phyloP scores from a whole-genome alignment of 1,140 invertebrate species.

The Chironomus tepperi region DNA sequence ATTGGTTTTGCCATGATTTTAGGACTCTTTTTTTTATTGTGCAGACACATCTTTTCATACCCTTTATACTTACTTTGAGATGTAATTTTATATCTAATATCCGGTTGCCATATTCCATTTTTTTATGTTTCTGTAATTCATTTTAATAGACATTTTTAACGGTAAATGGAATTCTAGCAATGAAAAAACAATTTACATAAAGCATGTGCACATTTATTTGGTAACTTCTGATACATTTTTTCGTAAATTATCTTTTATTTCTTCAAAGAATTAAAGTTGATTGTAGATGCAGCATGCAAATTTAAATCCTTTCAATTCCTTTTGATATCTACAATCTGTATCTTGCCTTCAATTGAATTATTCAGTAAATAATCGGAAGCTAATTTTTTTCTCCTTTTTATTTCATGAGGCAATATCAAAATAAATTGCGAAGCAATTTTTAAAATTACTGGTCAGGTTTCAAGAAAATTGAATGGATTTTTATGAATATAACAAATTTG shows the following conservation, averaged over 20 bases:
- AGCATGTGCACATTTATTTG: neutral
- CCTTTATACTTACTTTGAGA: neutral
- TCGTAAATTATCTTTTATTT: neutral
- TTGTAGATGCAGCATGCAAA: neutral
- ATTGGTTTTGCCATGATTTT: neutral
- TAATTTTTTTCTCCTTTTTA: neutral
- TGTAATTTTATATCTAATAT: conserved; percentile 19
- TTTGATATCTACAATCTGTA: neutral
- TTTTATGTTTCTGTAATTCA: no score
- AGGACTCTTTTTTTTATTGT: conserved; percentile 3
- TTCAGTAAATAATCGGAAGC: neutral
- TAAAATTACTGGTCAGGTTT: neutral
- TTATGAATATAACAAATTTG: no score
- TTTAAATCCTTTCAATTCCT: conserved; percentile 9
- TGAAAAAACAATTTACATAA: neutral
- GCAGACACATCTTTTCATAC: neutral
- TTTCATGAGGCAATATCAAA: neutral
- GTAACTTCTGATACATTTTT: no score
- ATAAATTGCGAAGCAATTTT: neutral
- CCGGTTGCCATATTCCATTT: neutral
- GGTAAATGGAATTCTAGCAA: neutral
- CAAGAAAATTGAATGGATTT: neutral
- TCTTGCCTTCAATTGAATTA: neutral
- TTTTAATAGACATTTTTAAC: neutral
- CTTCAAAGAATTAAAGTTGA: neutral